Conservation (phyloP, 2,113 vertebrate species). For the Barnardius zonarius region DNA sequence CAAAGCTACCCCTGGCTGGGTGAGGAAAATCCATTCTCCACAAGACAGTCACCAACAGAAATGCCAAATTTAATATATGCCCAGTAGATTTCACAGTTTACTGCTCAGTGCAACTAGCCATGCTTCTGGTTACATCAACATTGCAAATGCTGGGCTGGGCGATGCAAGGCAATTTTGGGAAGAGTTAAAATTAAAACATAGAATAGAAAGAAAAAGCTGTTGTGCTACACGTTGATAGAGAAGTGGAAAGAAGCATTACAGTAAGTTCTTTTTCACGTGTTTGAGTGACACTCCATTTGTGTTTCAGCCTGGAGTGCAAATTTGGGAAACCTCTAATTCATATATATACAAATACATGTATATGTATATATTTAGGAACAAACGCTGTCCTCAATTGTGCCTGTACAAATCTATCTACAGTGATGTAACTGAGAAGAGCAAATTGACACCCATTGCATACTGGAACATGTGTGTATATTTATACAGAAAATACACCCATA, state of each 20-base stretch:
- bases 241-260: slow-evolving; percentile 65
- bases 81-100: slow-evolving; percentile 61
- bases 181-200: not conserved
- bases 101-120: slow-evolving; percentile 49
- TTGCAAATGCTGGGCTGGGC: slow-evolving; percentile 12
- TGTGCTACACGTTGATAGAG: not conserved
- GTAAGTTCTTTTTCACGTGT: slow-evolving; percentile 20
- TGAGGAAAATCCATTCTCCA: slow-evolving; percentile 51
- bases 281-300: slow-evolving; percentile 44
- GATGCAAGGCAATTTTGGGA: slow-evolving; percentile 8
- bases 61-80: slow-evolving; percentile 51
- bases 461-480: not conserved
- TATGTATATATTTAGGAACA: not conserved
- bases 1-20: slow-evolving; percentile 29
- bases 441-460: slow-evolving; percentile 28
- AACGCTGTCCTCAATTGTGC: not conserved
- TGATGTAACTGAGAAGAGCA: slow-evolving; percentile 49
- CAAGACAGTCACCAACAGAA: slow-evolving; percentile 33
- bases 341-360: not conserved
- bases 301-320: slow-evolving; percentile 18
- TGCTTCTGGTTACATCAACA: slow-evolving; percentile 48
- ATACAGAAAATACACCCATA: slow-evolving; percentile 40
- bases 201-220: slow-evolving; percentile 12
- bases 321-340: slow-evolving; percentile 19
- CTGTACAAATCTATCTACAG: not conserved